Percentiles rank a stretch among this genome's conserved stretches.
phyloP scores from a whole-genome alignment of 2,888 invertebrate genomes.

The Cybosia mesomella region DNA sequence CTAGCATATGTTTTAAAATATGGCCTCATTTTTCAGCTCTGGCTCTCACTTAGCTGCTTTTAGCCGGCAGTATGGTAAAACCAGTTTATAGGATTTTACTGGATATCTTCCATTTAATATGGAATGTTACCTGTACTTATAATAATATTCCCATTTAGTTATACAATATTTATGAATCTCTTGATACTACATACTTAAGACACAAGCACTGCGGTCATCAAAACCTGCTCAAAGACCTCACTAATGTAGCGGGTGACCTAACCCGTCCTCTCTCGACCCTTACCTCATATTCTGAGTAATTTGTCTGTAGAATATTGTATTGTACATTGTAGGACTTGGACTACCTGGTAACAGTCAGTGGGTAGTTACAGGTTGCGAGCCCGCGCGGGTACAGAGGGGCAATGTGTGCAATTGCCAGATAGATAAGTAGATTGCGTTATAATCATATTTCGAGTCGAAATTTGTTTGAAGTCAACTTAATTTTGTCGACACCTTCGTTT shows the following conservation, averaged over 20 bases:
- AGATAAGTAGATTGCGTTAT: too few species aligned
- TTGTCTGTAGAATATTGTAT: constrained; percentile 7
- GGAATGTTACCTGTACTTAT: not conserved
- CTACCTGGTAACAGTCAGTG: not conserved
- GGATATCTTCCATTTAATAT: not conserved
- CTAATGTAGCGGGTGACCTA: constrained; percentile 15
- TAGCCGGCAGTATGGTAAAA: too few species aligned
- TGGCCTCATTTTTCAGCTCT: too few species aligned
- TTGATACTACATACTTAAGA: constrained; percentile 12
- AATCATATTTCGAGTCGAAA: too few species aligned
- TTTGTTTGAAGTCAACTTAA: too few species aligned
- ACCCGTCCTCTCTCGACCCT: constrained; percentile 7
- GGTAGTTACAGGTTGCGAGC: not conserved
- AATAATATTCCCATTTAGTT: not conserved
- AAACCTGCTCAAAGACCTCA: constrained; percentile 6
- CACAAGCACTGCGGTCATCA: constrained; percentile 10
- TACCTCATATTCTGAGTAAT: constrained; percentile 12
- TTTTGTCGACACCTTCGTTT: too few species aligned
- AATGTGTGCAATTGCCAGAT: not conserved
- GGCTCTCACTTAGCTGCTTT: too few species aligned
- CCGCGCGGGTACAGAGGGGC: not conserved
- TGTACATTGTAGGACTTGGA: not conserved
- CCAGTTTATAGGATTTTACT: not conserved
- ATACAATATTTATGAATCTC: constrained; percentile 8
- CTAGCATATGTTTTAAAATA: too few species aligned